Evolutionary conservation across 2,113 vertebrate genomes (phyloP), one percentile per base, ranked within the genome.

Genomic region (Nothoprocta pentlandii): DNA sequence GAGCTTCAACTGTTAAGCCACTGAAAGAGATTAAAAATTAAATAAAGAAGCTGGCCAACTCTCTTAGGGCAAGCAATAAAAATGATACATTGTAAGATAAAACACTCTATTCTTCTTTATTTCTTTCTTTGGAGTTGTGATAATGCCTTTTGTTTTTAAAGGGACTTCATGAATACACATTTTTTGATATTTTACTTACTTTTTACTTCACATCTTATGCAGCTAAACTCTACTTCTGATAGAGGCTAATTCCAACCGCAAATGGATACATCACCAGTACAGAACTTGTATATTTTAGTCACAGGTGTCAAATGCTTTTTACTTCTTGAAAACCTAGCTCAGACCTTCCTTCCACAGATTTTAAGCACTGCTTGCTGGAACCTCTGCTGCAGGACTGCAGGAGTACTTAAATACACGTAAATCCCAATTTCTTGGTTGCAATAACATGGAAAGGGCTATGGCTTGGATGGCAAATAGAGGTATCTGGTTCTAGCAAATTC

Each of bases 371-470:
- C 12, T 90, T 85, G 23, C 36, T 32, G 22, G 68, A 85, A 84
- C 3, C 19, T 74, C 91, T 83, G 49, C 69, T 75, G 44, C 47
- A 77, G 39, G 21, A 83, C 61, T 80, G 25, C 53, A 44, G 34
- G 4, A 49, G 22, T 12, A 44, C 36, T 63, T 63, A 82, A 66
- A 0, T 0, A 69, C 12, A 34, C 0, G 3, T 2, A 80, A 69
- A 47, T 30, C 78, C 17, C 4, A 61, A 17, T 6, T 81, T 59
- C 62, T 49, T 34, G 54, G 34, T 64, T 46, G 7, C 12, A 5
- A 2, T 39, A 83, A 87, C 5, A 89, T n/a, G 15, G 47, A 75
- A 74, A 16, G 41, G 47, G 10, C 3, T 53, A 23, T 15, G 16
- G 66, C 56, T 17, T 58, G 46, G 34, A 58, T 2, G 10, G 15